A percentile compares a stretch with the other conserved stretches of the same genome.
Evolutionary conservation across 2,888 invertebrate genomes (phyloP).

Genomic region (Minunthozetes semirufus): DNA sequence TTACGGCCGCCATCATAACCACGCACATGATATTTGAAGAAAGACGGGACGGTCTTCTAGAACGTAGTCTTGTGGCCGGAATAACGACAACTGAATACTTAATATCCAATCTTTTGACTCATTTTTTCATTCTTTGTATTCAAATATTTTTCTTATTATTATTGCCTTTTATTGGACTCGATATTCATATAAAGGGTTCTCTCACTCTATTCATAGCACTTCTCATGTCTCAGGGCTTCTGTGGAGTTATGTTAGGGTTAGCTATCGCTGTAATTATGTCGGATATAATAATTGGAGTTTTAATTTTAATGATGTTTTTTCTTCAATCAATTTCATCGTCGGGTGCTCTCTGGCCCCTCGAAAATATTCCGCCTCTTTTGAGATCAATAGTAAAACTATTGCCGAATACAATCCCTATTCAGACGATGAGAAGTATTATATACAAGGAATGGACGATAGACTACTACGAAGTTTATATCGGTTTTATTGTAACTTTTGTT

Average conservation of each 20-base stretch:
- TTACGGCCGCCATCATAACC: constrained; percentile 86
- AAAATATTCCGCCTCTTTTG: constrained; percentile 74
- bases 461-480: constrained; percentile 63
- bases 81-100: constrained; percentile 84
- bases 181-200: constrained; percentile 80
- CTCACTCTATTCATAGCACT: constrained; percentile 72
- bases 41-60: constrained; percentile 78
- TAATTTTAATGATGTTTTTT: too few species aligned
- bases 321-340: too few species aligned
- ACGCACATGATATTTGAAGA: constrained; percentile 84
- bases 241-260: constrained; percentile 94
- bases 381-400: constrained; percentile 60
- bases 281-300: constrained; percentile 67
- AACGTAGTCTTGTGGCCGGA: constrained; percentile 87
- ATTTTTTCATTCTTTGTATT: constrained; percentile 89
- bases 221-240: constrained; percentile 80
- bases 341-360: constrained; percentile 94
- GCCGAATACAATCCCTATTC: constrained; percentile 72
- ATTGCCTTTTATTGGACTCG: constrained; percentile 82
- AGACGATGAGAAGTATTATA: constrained; percentile 50
- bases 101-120: constrained; percentile 84
- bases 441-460: constrained; percentile 62
- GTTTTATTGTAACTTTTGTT: constrained; percentile 64
- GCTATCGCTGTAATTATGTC: constrained; percentile 87
- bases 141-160: constrained; percentile 73